Percentiles rank a stretch among this genome's conserved stretches.
Conservation (phyloP, 2,888 invertebrate species). For the Drosophila rubida region DNA sequence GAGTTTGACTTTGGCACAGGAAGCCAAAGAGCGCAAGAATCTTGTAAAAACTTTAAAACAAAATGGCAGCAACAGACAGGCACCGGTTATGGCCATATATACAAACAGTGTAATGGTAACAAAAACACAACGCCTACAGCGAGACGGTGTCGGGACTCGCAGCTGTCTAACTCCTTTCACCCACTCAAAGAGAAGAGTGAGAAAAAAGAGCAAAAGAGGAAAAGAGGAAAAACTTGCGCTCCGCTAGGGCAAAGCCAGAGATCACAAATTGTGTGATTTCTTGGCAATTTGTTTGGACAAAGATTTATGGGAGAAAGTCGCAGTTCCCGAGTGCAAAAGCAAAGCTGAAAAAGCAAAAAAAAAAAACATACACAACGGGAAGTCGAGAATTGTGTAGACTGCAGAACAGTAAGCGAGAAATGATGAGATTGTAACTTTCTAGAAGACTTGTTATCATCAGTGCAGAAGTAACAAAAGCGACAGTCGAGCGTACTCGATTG, state of each 20-base stretch:
- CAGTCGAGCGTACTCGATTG: not conserved
- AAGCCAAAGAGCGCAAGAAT: constrained; percentile 5
- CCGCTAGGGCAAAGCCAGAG: constrained; percentile 31
- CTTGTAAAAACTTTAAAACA: constrained; percentile 10
- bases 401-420: constrained; percentile 11
- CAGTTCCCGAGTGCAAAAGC: constrained; percentile 10
- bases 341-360: not conserved
- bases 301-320: constrained; percentile 76
- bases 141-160: constrained; percentile 16
- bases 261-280: constrained; percentile 54
- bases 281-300: constrained; percentile 55
- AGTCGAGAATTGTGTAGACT: constrained; percentile 11
- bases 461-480: too few species aligned
- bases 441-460: constrained; percentile 15
- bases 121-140: constrained; percentile 11
- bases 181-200: constrained; percentile 65
- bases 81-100: constrained; percentile 62
- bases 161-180: constrained; percentile 79
- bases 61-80: constrained; percentile 23
- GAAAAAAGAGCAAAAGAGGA: too few species aligned
- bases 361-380: constrained; percentile 34
- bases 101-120: too few species aligned
- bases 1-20: constrained; percentile 31
- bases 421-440: constrained; percentile 25
- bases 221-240: constrained; percentile 3